phyloP scores from a whole-genome alignment of 2,797 vertebrate species.

The Epinephelus coioides region DNA sequence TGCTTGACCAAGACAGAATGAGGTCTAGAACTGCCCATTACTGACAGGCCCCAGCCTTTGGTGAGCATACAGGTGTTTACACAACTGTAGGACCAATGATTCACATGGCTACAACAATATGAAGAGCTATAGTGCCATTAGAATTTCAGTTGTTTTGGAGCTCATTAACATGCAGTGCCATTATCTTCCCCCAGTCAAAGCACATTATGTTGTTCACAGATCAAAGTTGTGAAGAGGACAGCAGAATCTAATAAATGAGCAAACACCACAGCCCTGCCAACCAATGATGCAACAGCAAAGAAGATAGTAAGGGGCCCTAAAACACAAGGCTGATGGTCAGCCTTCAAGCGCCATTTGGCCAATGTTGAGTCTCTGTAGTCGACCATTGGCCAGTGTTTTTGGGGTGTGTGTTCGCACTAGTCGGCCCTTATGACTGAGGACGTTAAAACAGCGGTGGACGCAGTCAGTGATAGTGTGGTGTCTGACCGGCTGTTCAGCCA shows the following conservation, averaged over 20 bases:
- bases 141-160: constrained; percentile 7
- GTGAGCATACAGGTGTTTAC: not conserved
- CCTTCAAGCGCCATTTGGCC: constrained; percentile 2
- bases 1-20: no score
- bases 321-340: not conserved
- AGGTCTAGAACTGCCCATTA: no score
- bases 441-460: constrained; percentile 13
- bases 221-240: constrained; percentile 7
- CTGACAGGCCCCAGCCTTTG: no score
- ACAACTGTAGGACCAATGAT: constrained; percentile 11
- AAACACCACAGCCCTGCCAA: constrained; percentile 15
- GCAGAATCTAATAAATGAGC: constrained; percentile 1
- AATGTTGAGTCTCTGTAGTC: constrained; percentile 1
- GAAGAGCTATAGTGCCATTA: not conserved
- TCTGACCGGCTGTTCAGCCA: constrained; percentile 18
- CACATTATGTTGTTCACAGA: not conserved
- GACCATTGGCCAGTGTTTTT: constrained; percentile 17
- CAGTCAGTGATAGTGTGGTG: constrained; percentile 1
- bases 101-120: constrained; percentile 7
- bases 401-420: constrained; percentile 10
- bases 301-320: not conserved
- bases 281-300: constrained; percentile 18
- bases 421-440: not conserved
- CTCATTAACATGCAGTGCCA: constrained; percentile 15
- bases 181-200: constrained; percentile 18